phyloP scores from a whole-genome alignment of 2,888 invertebrate genomes.

The Baronia brevicornis region DNA sequence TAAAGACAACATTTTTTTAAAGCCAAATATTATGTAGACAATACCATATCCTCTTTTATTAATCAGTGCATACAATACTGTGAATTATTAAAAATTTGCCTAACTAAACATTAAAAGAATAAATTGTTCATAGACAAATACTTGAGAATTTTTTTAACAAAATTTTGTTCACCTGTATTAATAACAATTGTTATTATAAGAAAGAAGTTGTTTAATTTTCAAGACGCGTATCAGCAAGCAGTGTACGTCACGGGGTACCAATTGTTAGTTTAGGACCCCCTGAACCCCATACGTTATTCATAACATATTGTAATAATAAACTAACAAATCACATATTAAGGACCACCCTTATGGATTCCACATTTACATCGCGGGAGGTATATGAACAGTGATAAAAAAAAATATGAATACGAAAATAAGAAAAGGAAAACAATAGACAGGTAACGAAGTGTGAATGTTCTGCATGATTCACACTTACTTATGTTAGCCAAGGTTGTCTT shows the following conservation, averaged over 20 bases:
- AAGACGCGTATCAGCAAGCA: conserved; percentile 11
- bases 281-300: conserved; percentile 12
- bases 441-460: no score
- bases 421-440: no score
- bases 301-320: conserved; percentile 15
- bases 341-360: conserved; percentile 8
- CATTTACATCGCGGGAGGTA: conserved; percentile 6
- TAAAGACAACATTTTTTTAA: no score
- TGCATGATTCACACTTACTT: no score
- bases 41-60: no score
- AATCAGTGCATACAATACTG: no score
- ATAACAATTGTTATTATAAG: background rate
- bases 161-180: conserved; percentile 11
- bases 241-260: conserved; percentile 10
- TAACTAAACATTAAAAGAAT: no score
- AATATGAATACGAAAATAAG: no score
- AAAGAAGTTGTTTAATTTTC: conserved; percentile 12
- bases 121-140: no score
- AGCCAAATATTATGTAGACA: no score
- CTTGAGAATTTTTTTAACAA: conserved; percentile 2
- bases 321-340: conserved; percentile 8
- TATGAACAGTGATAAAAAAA: background rate
- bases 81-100: no score
- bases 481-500: no score
- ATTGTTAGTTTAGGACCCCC: conserved; percentile 25